phyloP scores from a whole-genome alignment of 1,140 invertebrate genomes.

The Sitodiplosis mosellana region DNA sequence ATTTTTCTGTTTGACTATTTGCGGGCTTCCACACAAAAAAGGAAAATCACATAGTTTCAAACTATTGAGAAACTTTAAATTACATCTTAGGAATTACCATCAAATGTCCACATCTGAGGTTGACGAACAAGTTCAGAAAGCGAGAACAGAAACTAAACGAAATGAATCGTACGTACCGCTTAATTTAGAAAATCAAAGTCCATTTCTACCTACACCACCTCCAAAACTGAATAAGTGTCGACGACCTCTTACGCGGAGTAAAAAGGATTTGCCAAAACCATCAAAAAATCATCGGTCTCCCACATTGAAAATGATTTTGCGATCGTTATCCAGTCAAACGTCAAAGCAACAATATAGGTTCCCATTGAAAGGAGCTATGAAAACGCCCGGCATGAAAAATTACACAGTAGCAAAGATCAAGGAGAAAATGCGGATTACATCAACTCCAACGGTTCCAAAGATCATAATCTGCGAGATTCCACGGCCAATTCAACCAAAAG shows the following conservation, averaged over 20 bases:
- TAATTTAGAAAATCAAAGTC: constrained; percentile 23
- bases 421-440: background rate
- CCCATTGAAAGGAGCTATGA: background rate
- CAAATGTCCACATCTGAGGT: too few relatives aligned
- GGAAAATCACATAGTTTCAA: too few relatives aligned
- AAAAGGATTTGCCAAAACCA: constrained; percentile 34
- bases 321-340: background rate
- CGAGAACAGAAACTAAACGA: too few relatives aligned
- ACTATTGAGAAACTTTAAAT: too few relatives aligned
- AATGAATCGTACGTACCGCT: too few relatives aligned
- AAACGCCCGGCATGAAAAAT: background rate
- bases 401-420: background rate
- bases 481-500: constrained; percentile 28
- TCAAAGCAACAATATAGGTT: background rate
- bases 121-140: too few relatives aligned
- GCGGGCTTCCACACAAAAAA: too few relatives aligned
- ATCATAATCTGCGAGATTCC: background rate
- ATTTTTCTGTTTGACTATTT: too few relatives aligned
- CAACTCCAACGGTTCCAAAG: background rate
- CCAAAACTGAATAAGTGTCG: too few relatives aligned
- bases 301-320: background rate
- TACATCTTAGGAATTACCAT: too few relatives aligned
- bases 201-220: constrained; percentile 35
- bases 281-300: constrained; percentile 9
- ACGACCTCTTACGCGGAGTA: constrained; percentile 48